Evolutionary conservation across 2,888 invertebrate genomes (phyloP).

Genomic region (Drosophila neonasuta): DNA sequence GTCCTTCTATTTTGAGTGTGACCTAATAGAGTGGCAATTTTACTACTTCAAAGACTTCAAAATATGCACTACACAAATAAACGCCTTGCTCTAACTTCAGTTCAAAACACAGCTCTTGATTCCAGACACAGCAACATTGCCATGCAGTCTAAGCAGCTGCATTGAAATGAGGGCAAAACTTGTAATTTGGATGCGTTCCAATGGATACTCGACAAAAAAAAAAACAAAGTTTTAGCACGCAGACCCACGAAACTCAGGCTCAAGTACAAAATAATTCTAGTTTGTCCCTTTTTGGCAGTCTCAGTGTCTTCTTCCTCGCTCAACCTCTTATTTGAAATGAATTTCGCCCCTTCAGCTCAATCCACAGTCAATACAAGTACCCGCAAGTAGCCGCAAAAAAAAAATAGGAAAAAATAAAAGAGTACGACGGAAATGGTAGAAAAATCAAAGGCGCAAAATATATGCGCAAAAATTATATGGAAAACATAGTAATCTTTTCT

Average conservation of each 20-base stretch:
- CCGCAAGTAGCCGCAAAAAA: slow-evolving; percentile 6
- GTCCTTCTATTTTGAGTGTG: too few relatives aligned
- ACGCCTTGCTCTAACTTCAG: slow-evolving; percentile 9
- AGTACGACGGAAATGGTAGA: slow-evolving; percentile 35
- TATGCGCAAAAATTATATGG: slow-evolving; percentile 58
- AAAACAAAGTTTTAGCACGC: slow-evolving; percentile 31
- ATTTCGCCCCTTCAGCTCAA: slow-evolving; percentile 11
- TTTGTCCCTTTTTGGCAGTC: slow-evolving; percentile 32
- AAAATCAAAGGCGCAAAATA: slow-evolving; percentile 52
- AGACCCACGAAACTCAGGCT: slow-evolving; percentile 21
- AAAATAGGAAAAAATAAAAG: not conserved
- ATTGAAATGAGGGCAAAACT: slow-evolving; percentile 72
- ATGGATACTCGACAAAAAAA: slow-evolving; percentile 49
- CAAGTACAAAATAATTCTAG: slow-evolving; percentile 47
- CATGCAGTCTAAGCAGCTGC: slow-evolving; percentile 43
- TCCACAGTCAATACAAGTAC: slow-evolving; percentile 7
- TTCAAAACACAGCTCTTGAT: slow-evolving; percentile 6
- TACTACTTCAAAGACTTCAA: slow-evolving; percentile 43
- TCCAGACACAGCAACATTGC: slow-evolving; percentile 17
- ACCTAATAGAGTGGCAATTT: slow-evolving; percentile 1
- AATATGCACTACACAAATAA: slow-evolving; percentile 64
- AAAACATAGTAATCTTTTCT: slow-evolving; percentile 38
- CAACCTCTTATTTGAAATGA: not conserved
- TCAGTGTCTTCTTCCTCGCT: slow-evolving; percentile 10
- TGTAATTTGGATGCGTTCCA: slow-evolving; percentile 76